Base-by-base conservation (phyloP, 2,888 invertebrate genomes). In the Ametastegia equiseti region DNA sequence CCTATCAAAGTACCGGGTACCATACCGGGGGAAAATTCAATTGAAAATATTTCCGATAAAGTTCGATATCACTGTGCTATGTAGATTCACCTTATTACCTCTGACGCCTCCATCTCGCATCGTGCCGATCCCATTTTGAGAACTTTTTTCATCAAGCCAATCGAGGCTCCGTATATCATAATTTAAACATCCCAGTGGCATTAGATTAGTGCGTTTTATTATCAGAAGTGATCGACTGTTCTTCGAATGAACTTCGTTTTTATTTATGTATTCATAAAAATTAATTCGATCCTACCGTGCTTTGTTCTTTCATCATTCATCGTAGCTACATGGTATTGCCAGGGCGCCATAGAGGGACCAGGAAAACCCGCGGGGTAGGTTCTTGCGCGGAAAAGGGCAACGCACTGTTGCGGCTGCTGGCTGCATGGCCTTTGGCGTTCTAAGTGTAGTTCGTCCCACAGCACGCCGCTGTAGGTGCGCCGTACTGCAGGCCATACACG, bases 11-110 rank as follows among this genome's bases (percentile, higher is more conserved):
- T 63, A 2, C 33, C 2, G 42, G 39, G 27, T 67, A 15, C 39
- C 30, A 27, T 71, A 45, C 45, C 45, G 45, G 6, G 45, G 9
- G 23, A 9, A 27, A 45, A 71, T 71, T 71, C 33, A 85, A 88
- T 88, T 87, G 88, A 88, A 87, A 88, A 86, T 86, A 85, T 85
- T 85, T 86, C 83, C 83, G 71, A 71, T 71, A 71, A 27, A 15
- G 15, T 45, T 45, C 27, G 15, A 71, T 23, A 47, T 47, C 27
- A 23, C 13, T 45, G 45, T 27, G 27, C 27, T 7, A 15, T 45
- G 23, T n/a, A n/a, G 13, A n/a, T 11, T 30, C 47, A 45, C 13
- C 23, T 23, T 47, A 45, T 45, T 47, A 47, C 30, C 1, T 60
- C 60, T 1, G 11, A 60, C 60, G 30, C 30, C 27, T 60, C 5